Evolutionary conservation across 2,113 vertebrate species (phyloP), one percentile per base, ranked within the genome.

Genomic region (Amblyopsis rosae): DNA sequence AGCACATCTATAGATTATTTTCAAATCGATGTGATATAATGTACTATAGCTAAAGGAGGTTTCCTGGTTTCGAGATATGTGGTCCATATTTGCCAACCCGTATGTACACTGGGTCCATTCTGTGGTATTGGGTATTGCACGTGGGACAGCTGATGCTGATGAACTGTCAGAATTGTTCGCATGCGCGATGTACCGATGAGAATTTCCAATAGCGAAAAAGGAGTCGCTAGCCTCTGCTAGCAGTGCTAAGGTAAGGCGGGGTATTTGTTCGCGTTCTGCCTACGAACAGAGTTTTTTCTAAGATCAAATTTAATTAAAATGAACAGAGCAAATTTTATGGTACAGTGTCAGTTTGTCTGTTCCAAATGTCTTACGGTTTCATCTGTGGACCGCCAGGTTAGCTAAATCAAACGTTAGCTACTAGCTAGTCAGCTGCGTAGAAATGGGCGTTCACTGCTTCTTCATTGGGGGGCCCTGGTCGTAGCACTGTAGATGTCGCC

Each of bases 201-300:
- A 87, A 86, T 92, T 92, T 93, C 91, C 90, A 82, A 85, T 82
- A 90, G 86, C 84, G 81, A 86, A 90, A 82, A 80, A 86, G 90
- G 84, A 76, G 86, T 86, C 81, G 83, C 77, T 91, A 88, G 79
- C 84, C 54, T 6, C 60, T 59, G 77, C 76, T 88, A 87, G 81
- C 84, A 80, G 80, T 85, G 75, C 75, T 77, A 87, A 93, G 92
- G 91, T 93, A 92, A 92, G 87, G 50, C 67, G 59, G 71, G 13
- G 19, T 47, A 17, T n/a, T 84, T 15, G 3, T 57, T 48, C 16
- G 62, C 65, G 81, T 77, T 80, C 12, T 75, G 12, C 6, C 45
- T 10, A 13, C 1, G 51, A 61, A 59, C 41, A 10, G 4, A 47
- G 26, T 7, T 62, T 54, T 54, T 17, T 54, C 5, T 8, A 2